Conservation (phyloP, 2,888 invertebrate species). For the Candidula unifasciata region DNA sequence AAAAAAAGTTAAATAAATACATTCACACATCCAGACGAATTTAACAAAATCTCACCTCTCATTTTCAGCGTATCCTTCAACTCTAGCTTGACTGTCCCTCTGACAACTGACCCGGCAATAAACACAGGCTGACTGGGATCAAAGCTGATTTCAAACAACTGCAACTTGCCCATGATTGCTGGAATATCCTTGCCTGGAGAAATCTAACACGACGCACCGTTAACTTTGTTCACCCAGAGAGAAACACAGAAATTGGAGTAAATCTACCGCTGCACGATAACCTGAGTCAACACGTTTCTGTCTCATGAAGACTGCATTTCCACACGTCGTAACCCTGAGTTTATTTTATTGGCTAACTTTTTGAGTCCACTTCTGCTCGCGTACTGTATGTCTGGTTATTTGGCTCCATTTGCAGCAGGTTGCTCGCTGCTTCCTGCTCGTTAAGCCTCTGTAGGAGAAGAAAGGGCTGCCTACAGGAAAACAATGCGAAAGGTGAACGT, state of each 20-base stretch:
- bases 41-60: conserved; percentile 51
- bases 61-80: conserved; percentile 53
- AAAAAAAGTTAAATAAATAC: too few relatives aligned
- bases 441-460: neutral
- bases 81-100: conserved; percentile 50
- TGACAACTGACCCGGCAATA: conserved; percentile 51
- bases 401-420: neutral
- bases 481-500: neutral
- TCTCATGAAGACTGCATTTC: too few relatives aligned
- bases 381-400: conserved; percentile 1
- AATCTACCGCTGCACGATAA: neutral
- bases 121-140: conserved; percentile 49
- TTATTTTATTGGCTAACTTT: neutral
- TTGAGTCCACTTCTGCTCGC: conserved; percentile 3
- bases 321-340: conserved; percentile 16
- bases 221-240: too few relatives aligned
- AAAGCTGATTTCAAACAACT: conserved; percentile 51
- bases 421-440: neutral
- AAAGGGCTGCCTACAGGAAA: neutral
- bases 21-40: neutral
- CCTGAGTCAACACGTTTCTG: neutral
- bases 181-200: neutral
- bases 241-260: too few relatives aligned
- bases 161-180: conserved; percentile 51
- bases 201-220: too few relatives aligned